phyloP scores from a whole-genome alignment of 1,140 invertebrate species.

The Lithobius niger region DNA sequence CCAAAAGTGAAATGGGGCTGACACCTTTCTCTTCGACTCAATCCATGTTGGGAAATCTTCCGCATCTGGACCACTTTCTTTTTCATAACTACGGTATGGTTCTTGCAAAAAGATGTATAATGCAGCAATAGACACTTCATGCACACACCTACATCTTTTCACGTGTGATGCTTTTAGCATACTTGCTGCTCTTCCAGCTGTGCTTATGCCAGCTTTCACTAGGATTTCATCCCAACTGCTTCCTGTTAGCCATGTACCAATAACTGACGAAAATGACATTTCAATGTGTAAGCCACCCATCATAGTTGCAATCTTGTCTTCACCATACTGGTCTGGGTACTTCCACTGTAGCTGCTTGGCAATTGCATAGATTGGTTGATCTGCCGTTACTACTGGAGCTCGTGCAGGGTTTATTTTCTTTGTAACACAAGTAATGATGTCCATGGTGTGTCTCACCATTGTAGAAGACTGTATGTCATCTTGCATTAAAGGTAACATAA shows the following conservation, averaged over 20 bases:
- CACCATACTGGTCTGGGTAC: slow-evolving; percentile 6
- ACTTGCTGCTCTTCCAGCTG: background rate
- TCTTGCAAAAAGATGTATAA: no score
- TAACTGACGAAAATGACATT: background rate
- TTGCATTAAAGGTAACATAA: no score
- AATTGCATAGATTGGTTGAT: slow-evolving; percentile 17
- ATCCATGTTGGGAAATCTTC: no score
- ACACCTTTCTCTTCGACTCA: no score
- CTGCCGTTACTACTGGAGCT: slow-evolving; percentile 13
- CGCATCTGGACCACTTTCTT: no score
- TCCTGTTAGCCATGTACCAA: background rate
- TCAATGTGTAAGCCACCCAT: background rate
- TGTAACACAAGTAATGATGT: slow-evolving; percentile 15
- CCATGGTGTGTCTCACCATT: no score
- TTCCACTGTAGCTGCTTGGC: slow-evolving; percentile 12
- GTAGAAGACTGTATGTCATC: no score
- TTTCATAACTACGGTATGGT: no score
- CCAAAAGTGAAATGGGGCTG: no score
- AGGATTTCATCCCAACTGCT: no score
- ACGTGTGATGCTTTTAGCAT: background rate
- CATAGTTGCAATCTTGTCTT: background rate
- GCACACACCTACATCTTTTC: background rate
- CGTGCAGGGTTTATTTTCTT: no score
- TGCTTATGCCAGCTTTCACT: background rate
- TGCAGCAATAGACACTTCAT: background rate